Base-by-base conservation (phyloP, 2,113 vertebrate species). In the Thinocorus orbignyianus region DNA sequence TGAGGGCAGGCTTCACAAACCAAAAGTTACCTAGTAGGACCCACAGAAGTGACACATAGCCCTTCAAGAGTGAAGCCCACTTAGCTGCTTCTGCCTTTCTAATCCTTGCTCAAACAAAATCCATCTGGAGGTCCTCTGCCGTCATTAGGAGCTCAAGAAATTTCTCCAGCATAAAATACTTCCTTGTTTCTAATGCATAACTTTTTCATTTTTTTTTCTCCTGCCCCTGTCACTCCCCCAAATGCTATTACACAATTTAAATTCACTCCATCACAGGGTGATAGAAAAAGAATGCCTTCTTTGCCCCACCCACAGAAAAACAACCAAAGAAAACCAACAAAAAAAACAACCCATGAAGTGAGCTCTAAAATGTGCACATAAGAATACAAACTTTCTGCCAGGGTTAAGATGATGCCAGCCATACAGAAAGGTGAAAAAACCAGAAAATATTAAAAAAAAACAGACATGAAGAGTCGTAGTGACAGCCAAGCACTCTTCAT, bases 281-380 rank as follows among this genome's bases (percentile, higher is more conserved):
- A 28, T 37, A 48, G 16, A 44, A 76, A 76, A 83, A 48, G 28
- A 74, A 22, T 4, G 6, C 3, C 8, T 2, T 74, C 15, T 14
- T 55, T 0, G 0, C 13, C 44, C 11, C 6, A 41, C 3, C 10
- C 13, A 4, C 9, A 13, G 22, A 2, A 10, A 58, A 26, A 24
- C 44, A 44, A 18, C 44, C 44, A 44, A 44, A 44, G 11, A 44
- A 44, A 44, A 41, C 25, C 51, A 14, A 13, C 13, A 52, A 52
- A 52, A 52, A 52, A 51, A 17, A 10, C 13, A 73, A 33, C 6
- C 3, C 11, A 26, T 49, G 5, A 65, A 48, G 9, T 8, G 12
- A 78, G 61, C 13, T 87, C 6, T 62, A n/a, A 88, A 86, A 57
- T 23, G 9, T 33, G 13, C 5, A 19, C 3, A 2, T 60, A 81